Evolutionary conservation across 2,888 invertebrate species (phyloP).

Genomic region (Oligia fasciuncula): DNA sequence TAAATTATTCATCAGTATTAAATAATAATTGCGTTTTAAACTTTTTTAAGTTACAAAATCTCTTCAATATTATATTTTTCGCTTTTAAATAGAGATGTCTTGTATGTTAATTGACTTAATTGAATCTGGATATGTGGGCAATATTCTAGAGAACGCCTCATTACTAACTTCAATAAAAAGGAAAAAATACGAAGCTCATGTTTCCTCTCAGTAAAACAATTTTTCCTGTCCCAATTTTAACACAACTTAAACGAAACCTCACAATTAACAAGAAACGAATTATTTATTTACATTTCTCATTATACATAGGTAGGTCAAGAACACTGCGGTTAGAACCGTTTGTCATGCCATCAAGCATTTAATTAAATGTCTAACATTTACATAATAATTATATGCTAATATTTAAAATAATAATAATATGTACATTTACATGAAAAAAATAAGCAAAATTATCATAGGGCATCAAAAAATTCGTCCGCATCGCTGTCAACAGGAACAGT

Average conservation of each 20-base stretch:
- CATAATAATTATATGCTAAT: too few relatives aligned
- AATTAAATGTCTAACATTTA: slow-evolving; percentile 8
- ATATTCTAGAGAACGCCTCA: background rate
- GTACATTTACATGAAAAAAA: too few relatives aligned
- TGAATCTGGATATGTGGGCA: background rate
- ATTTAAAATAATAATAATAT: too few relatives aligned
- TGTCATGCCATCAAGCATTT: slow-evolving; percentile 17
- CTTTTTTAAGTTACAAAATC: background rate
- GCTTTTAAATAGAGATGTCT: background rate
- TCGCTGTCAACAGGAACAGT: too few relatives aligned
- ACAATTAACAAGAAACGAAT: background rate
- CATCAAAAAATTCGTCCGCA: too few relatives aligned
- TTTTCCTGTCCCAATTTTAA: slow-evolving; percentile 38
- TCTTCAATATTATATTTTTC: background rate
- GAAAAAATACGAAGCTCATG: too few relatives aligned
- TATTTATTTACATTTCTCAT: slow-evolving; percentile 18
- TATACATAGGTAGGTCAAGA: slow-evolving; percentile 34
- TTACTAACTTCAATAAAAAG: background rate
- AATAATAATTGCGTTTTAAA: background rate
- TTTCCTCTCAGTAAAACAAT: background rate
- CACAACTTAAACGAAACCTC: background rate
- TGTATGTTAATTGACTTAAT: background rate
- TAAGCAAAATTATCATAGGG: too few relatives aligned
- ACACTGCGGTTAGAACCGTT: slow-evolving; percentile 27
- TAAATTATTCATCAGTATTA: background rate